Evolutionary conservation across 2,888 invertebrate genomes (phyloP).

Genomic region (Limnephilus rhombicus): DNA sequence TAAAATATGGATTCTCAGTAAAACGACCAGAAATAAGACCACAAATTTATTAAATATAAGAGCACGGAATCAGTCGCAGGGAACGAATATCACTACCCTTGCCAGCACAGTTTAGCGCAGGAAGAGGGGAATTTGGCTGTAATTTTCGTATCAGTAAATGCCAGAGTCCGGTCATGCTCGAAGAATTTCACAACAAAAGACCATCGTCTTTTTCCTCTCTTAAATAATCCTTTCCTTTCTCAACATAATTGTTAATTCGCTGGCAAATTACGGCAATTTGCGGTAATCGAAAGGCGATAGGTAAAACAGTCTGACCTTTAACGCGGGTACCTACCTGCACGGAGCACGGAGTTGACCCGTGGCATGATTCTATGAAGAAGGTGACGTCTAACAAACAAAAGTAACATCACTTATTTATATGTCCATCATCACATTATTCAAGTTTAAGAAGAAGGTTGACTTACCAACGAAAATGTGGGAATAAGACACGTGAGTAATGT

Average conservation of each 20-base stretch:
- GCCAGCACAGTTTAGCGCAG: conserved; percentile 55
- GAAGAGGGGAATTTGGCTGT: conserved; percentile 55
- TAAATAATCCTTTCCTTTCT: conserved; percentile 55
- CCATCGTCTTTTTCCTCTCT: conserved; percentile 28
- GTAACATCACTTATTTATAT: neutral
- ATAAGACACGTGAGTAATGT: neutral
- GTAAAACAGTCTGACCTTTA: conserved; percentile 55
- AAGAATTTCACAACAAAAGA: conserved; percentile 54
- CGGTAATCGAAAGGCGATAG: conserved; percentile 49
- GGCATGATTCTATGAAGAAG: neutral
- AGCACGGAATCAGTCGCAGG: conserved; percentile 29
- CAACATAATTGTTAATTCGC: conserved; percentile 56
- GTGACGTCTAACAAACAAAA: neutral
- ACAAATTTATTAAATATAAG: conserved; percentile 20
- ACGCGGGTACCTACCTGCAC: conserved; percentile 31
- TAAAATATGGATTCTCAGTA: neutral
- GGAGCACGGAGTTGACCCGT: conserved; percentile 41
- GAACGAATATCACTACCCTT: conserved; percentile 44
- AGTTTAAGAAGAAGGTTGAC: neutral
- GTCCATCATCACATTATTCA: neutral
- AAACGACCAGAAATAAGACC: neutral
- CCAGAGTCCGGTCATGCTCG: conserved; percentile 52
- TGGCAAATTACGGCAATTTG: conserved; percentile 56
- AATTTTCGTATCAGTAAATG: conserved; percentile 50
- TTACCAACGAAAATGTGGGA: neutral